phyloP scores from a whole-genome alignment of 2,888 invertebrate genomes.

The Drosophila austrosaltans region DNA sequence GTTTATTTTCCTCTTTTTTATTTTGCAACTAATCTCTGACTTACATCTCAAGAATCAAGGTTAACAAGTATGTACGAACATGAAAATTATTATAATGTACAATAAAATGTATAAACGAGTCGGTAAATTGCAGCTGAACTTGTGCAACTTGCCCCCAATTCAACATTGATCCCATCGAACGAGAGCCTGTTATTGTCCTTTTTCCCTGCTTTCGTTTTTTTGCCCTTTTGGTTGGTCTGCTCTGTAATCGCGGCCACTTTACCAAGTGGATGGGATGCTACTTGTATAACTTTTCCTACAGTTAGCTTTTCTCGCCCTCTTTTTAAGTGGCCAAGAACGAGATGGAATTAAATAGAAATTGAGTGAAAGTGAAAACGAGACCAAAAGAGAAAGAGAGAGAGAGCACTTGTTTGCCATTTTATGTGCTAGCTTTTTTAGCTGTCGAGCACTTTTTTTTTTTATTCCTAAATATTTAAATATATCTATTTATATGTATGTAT shows the following conservation, averaged over 20 bases:
- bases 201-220: background rate
- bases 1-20: no score
- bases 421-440: conserved; percentile 35
- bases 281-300: conserved; percentile 6
- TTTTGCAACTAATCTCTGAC: no score
- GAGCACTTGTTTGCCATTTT: conserved; percentile 10
- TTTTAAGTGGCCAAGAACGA: background rate
- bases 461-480: conserved; percentile 44
- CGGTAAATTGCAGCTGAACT: no score
- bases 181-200: background rate
- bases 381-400: conserved; percentile 8
- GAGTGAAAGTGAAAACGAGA: background rate
- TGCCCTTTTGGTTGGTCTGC: background rate
- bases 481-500: conserved; percentile 22
- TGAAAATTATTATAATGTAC: no score
- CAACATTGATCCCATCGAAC: conserved; percentile 24
- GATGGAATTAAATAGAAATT: conserved; percentile 8
- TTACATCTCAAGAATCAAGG: no score
- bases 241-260: conserved; percentile 15
- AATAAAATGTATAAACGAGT: no score
- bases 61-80: no score
- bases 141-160: conserved; percentile 40
- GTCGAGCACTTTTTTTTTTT: conserved; percentile 38
- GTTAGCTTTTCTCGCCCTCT: conserved; percentile 18
- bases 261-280: conserved; percentile 5